Conservation (phyloP, 2,888 invertebrate genomes). For the Lasioglossum leucozonium region DNA sequence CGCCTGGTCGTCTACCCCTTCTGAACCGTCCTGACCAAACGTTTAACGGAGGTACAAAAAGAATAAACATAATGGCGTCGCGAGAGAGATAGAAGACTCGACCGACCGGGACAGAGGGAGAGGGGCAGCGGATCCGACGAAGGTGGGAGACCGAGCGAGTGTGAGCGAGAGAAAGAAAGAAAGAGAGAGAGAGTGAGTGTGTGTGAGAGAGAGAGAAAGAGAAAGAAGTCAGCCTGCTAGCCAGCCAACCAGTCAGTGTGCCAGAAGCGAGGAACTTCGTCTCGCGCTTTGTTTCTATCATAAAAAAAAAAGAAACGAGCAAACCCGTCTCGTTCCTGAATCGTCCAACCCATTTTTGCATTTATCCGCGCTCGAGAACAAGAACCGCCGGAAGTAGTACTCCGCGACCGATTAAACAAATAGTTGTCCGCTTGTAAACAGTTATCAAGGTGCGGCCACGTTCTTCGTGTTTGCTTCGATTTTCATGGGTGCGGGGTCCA, state of each 20-base stretch:
- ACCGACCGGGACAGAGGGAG: constrained; percentile 38
- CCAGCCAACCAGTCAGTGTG: constrained; percentile 67
- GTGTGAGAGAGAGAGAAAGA: constrained; percentile 9
- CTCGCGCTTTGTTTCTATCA: constrained; percentile 64
- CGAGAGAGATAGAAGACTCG: constrained; percentile 57
- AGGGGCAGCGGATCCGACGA: constrained; percentile 33
- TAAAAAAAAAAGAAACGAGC: constrained; percentile 33
- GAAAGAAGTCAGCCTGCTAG: constrained; percentile 58
- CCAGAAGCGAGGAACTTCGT: constrained; percentile 69
- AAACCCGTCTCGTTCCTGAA: constrained; percentile 38
- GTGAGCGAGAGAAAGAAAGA: constrained; percentile 34
- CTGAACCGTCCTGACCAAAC: constrained; percentile 63
- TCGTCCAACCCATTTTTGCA: constrained; percentile 36
- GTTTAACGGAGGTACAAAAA: constrained; percentile 72
- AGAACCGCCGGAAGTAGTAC: neutral
- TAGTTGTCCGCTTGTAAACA: constrained; percentile 41
- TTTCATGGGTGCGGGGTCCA: constrained; percentile 63
- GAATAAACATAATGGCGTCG: constrained; percentile 72
- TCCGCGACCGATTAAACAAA: constrained; percentile 34
- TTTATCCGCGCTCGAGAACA: constrained; percentile 25
- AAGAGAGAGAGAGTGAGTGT: constrained; percentile 17
- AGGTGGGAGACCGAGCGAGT: constrained; percentile 23
- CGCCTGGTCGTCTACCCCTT: constrained; percentile 64
- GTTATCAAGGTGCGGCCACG: constrained; percentile 59
- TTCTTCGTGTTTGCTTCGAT: constrained; percentile 59